A percentile compares a stretch with the other conserved stretches of the same genome.
Conservation (phyloP, 2,113 vertebrate genomes). For the Eulemur macaco region DNA sequence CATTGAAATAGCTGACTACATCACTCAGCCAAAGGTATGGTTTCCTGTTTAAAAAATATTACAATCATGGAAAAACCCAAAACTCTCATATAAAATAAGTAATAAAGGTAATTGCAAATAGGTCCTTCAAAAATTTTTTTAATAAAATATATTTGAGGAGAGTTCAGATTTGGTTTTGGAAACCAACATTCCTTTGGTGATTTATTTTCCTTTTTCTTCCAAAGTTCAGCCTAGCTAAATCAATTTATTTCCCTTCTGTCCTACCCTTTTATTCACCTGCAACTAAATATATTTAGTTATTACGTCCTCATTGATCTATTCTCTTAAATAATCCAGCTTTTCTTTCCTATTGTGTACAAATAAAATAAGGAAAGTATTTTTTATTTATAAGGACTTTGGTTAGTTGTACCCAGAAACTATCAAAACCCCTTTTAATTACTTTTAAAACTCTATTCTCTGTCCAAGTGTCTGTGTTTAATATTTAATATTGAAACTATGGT, state of each 20-base stretch:
- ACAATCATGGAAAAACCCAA: not conserved
- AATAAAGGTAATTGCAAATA: not conserved
- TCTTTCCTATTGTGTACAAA: conserved; percentile 56
- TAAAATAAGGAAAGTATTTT: conserved; percentile 67
- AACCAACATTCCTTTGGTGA: not conserved
- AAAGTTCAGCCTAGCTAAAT: not conserved
- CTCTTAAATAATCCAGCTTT: not conserved
- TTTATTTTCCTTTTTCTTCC: not conserved
- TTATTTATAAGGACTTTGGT: conserved; percentile 75
- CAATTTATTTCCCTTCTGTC: not conserved
- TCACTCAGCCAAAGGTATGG: not conserved
- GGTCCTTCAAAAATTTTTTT: not conserved
- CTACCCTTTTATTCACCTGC: not conserved
- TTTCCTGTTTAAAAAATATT: conserved; percentile 4
- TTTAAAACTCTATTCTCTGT: conserved; percentile 52
- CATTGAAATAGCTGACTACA: not conserved
- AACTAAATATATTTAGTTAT: not conserved
- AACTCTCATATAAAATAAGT: not conserved
- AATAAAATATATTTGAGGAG: not conserved
- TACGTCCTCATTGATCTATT: not conserved
- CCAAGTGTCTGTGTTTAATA: conserved; percentile 56
- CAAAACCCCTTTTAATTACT: conserved; percentile 76
- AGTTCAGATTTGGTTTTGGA: not conserved
- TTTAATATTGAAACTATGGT: conserved; percentile 56
- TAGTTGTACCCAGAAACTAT: conserved; percentile 70